These are phyloP conservation scores for Lycopodina hypogea DNA, from an alignment of 37 sponge, comb jelly and placozoan genomes.

Conservation along the genomic window DNA sequence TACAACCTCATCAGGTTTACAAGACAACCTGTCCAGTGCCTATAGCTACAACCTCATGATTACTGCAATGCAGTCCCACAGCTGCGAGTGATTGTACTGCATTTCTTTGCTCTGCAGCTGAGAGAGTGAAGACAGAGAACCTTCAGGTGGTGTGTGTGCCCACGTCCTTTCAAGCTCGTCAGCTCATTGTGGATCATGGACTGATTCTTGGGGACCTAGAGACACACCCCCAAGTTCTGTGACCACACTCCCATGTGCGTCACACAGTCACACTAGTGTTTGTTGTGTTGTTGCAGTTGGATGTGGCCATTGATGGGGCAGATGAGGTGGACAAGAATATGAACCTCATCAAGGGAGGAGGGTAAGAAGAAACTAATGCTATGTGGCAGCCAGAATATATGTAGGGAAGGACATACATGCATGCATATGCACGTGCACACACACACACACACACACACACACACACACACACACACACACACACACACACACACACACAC, in stretches of 20 bases:
- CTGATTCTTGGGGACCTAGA: constrained; percentile 80
- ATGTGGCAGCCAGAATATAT: too few species aligned
- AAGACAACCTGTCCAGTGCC: too few species aligned
- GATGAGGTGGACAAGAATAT: constrained; percentile 92
- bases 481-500: too few species aligned
- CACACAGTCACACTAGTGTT: not conserved
- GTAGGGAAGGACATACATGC: too few species aligned
- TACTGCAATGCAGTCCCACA: too few species aligned
- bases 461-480: too few species aligned
- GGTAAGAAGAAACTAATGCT: constrained; percentile 47
- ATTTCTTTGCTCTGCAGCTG: too few species aligned
- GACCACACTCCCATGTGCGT: not conserved
- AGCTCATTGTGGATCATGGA: constrained; percentile 79
- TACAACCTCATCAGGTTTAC: too few species aligned
- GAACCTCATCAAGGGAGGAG: constrained; percentile 94
- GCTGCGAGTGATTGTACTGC: too few species aligned
- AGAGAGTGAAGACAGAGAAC: constrained; percentile 68
- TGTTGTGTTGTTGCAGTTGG: constrained; percentile 47
- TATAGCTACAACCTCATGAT: too few species aligned
- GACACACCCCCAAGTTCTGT: constrained; percentile 61
- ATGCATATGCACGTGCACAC: too few species aligned
- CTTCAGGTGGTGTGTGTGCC: constrained; percentile 81
- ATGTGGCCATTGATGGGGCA: constrained; percentile 97
- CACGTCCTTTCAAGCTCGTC: constrained; percentile 92
- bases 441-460: too few species aligned